phyloP scores from a whole-genome alignment of 2,888 invertebrate genomes.

The Synanthedon andrenaeformis region DNA sequence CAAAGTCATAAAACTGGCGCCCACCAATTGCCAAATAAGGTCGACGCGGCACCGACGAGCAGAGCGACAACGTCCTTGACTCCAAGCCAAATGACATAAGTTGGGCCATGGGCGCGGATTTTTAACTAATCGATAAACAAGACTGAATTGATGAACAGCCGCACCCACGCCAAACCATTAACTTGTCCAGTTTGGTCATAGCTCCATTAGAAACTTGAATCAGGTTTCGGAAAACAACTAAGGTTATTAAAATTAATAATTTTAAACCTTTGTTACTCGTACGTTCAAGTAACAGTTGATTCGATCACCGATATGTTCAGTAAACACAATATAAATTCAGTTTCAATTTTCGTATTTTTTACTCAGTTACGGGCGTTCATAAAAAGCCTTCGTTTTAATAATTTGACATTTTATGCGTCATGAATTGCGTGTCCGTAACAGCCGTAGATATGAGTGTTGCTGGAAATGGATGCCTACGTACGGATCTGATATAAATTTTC shows the following conservation, averaged over 20 bases:
- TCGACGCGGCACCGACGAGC: conserved; percentile 48
- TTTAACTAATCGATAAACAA: conserved; percentile 65
- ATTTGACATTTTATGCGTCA: conserved; percentile 42
- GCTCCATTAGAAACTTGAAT: conserved; percentile 36
- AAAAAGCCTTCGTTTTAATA: conserved; percentile 47
- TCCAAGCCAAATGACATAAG: conserved; percentile 69
- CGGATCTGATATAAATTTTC: conserved; percentile 49
- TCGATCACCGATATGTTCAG: no score
- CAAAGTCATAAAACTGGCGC: conserved; percentile 68
- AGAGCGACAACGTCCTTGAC: conserved; percentile 61
- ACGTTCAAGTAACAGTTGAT: no score
- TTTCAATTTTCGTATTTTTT: conserved; percentile 33
- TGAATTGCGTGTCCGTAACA: conserved; percentile 45
- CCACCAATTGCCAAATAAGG: conserved; percentile 69
- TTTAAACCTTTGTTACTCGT: background rate
- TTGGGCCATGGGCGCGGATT: conserved; percentile 67
- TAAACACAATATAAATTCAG: background rate
- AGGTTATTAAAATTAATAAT: background rate
- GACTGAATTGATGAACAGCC: conserved; percentile 51
- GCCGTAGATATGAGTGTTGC: conserved; percentile 48
- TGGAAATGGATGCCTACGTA: conserved; percentile 44
- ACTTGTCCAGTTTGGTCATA: conserved; percentile 42
- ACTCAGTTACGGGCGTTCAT: conserved; percentile 33
- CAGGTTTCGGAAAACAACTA: conserved; percentile 1
- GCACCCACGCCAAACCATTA: conserved; percentile 54